Conservation (phyloP, 2,888 invertebrate species). For the Lasioglossum figueresi region DNA sequence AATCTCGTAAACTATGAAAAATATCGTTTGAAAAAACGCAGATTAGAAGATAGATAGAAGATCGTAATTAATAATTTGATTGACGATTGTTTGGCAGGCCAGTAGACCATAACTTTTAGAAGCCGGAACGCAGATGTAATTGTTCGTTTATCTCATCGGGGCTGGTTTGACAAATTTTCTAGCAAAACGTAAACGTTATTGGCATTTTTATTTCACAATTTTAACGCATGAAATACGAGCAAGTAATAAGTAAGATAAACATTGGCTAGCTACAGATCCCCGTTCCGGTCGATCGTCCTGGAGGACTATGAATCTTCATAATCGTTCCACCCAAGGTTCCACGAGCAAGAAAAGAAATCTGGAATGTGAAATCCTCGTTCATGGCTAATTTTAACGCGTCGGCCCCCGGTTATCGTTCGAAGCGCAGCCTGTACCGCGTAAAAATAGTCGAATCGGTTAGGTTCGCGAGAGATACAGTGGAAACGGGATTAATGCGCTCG, state of each 20-base stretch:
- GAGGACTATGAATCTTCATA: neutral
- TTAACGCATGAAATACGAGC: neutral
- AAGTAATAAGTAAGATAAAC: neutral
- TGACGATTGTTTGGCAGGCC: neutral
- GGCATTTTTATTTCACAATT: neutral
- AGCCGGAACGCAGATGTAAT: neutral
- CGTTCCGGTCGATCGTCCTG: neutral
- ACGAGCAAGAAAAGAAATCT: neutral
- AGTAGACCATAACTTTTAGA: neutral
- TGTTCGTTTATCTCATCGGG: neutral
- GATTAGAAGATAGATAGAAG: neutral
- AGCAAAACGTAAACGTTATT: neutral
- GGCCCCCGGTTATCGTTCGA: neutral
- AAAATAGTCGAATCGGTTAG: constrained; percentile 15
- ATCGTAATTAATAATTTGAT: neutral
- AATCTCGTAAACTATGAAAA: neutral
- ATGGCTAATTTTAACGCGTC: neutral
- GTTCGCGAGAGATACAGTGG: neutral
- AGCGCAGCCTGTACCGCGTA: neutral
- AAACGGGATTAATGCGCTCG: neutral
- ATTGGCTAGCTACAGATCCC: neutral
- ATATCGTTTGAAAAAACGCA: neutral
- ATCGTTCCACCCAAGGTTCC: neutral
- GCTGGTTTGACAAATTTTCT: neutral
- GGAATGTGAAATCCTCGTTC: neutral